phyloP scores from a whole-genome alignment of 2,113 vertebrate species.

The Cephalopholis sonnerati region DNA sequence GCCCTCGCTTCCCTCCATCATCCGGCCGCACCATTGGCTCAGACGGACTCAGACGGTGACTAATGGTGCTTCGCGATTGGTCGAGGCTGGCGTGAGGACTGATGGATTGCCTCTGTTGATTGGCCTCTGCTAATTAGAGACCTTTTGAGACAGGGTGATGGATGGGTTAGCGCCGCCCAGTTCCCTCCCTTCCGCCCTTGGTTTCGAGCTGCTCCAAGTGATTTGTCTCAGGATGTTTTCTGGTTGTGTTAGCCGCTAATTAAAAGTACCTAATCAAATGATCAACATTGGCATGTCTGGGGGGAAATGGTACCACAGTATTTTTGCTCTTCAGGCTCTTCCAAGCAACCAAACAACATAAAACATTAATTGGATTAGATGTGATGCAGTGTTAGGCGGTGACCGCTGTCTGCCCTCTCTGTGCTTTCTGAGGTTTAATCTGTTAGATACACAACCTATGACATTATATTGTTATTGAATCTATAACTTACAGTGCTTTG shows the following conservation, averaged over 20 bases:
- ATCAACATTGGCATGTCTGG: slow-evolving; percentile 61
- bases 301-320: slow-evolving; percentile 36
- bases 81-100: slow-evolving; percentile 35
- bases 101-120: slow-evolving; percentile 76
- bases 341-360: slow-evolving; percentile 30
- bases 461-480: background rate
- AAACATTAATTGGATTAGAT: slow-evolving; percentile 56
- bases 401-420: slow-evolving; percentile 26
- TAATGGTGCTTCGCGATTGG: slow-evolving; percentile 70
- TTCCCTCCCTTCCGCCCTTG: slow-evolving; percentile 49
- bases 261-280: slow-evolving; percentile 78
- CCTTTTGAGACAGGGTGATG: slow-evolving; percentile 72
- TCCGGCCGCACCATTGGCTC: slow-evolving; percentile 60
- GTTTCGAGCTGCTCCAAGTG: slow-evolving; percentile 47
- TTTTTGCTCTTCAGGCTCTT: slow-evolving; percentile 53
- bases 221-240: slow-evolving; percentile 74
- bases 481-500: background rate
- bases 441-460: background rate
- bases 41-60: slow-evolving; percentile 37
- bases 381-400: slow-evolving; percentile 28
- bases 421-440: slow-evolving; percentile 3
- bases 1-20: slow-evolving; percentile 59
- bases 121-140: slow-evolving; percentile 78
- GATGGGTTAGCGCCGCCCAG: slow-evolving; percentile 62
- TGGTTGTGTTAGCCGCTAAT: slow-evolving; percentile 75